Evolutionary conservation across 2,888 invertebrate genomes (phyloP).

Genomic region (Villa cingulata): DNA sequence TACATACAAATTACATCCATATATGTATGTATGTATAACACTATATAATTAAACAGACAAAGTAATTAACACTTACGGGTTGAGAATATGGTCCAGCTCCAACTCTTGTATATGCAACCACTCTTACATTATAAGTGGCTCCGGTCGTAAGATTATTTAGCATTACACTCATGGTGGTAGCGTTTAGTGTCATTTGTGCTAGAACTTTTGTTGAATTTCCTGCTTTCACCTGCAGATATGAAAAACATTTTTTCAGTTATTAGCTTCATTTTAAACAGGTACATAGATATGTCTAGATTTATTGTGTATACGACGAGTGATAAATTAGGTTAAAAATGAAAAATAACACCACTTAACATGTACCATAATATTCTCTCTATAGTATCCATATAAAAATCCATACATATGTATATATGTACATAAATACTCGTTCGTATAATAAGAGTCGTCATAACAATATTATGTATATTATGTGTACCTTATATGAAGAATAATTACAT

Average conservation of each 20-base stretch:
- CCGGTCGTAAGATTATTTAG: conserved; percentile 79
- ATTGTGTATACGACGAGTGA: conserved; percentile 2
- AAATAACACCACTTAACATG: too few relatives aligned
- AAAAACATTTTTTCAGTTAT: not conserved
- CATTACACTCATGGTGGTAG: conserved; percentile 76
- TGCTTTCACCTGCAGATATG: conserved; percentile 29
- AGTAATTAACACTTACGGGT: conserved; percentile 42
- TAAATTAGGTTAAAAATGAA: too few relatives aligned
- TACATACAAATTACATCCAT: too few relatives aligned
- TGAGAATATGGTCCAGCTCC: conserved; percentile 82
- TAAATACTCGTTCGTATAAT: too few relatives aligned
- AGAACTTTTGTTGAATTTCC: conserved; percentile 44
- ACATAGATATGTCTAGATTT: conserved; percentile 8
- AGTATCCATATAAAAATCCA: too few relatives aligned
- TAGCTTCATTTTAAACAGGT: conserved; percentile 2
- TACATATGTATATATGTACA: too few relatives aligned
- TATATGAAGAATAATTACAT: too few relatives aligned
- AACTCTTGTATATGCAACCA: conserved; percentile 75
- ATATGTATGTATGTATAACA: not conserved
- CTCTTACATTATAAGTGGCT: conserved; percentile 72
- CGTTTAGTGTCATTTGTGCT: conserved; percentile 74
- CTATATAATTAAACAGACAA: not conserved
- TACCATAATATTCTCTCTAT: too few relatives aligned
- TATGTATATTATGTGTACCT: too few relatives aligned
- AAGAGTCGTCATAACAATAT: too few relatives aligned